phyloP scores from a whole-genome alignment of 2,888 invertebrate genomes.

The Andrena hattorfiana region DNA sequence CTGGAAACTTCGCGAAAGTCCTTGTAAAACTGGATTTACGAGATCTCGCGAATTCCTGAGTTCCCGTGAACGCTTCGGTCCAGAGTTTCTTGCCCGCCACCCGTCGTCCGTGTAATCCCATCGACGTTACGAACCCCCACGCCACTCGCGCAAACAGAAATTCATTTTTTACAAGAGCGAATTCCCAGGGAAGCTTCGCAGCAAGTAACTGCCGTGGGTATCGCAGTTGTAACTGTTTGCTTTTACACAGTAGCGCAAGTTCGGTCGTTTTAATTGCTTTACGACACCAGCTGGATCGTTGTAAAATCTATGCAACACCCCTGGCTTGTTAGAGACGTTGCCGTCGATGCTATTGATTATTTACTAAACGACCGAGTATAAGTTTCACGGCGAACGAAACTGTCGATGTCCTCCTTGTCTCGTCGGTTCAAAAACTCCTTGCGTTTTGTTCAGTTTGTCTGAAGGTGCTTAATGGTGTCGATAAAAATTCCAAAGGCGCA shows the following conservation, averaged over 20 bases:
- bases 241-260: neutral
- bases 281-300: neutral
- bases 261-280: constrained; percentile 25
- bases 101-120: neutral
- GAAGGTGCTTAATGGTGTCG: neutral
- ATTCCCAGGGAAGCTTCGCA: neutral
- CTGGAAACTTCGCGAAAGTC: constrained; percentile 19
- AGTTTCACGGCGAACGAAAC: neutral
- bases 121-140: neutral
- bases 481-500: neutral
- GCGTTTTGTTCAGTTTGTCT: neutral
- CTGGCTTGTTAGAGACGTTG: neutral
- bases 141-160: neutral
- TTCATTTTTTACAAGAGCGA: constrained; percentile 25
- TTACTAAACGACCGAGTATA: neutral
- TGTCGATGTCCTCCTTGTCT: neutral
- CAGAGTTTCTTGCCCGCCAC: constrained; percentile 24
- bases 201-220: neutral
- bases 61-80: constrained; percentile 14
- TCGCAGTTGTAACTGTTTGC: constrained; percentile 4
- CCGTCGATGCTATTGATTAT: constrained; percentile 1
- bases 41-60: constrained; percentile 38
- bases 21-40: constrained; percentile 58
- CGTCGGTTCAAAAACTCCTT: neutral
- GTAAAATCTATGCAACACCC: constrained; percentile 4